Conservation (phyloP, 2,797 vertebrate species). For the Phataginus tricuspis region DNA sequence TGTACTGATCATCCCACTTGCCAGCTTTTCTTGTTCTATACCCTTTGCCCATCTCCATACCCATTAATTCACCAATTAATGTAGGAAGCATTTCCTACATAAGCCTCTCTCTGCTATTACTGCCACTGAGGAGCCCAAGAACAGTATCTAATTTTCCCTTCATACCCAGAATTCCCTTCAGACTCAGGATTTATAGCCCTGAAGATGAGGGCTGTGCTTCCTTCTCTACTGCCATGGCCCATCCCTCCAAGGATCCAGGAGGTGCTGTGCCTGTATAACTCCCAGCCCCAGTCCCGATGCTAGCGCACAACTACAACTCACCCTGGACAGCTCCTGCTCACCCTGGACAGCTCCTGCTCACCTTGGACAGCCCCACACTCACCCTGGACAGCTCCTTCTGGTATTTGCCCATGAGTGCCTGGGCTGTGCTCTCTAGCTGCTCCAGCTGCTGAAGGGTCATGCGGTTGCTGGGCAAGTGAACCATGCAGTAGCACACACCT, state of each 20-base stretch:
- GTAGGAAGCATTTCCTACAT: background rate
- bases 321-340: background rate
- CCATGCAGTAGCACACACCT: constrained; percentile 85
- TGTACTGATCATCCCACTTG: background rate
- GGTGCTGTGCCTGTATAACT: background rate
- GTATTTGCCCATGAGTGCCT: constrained; percentile 38
- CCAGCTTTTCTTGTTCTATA: background rate
- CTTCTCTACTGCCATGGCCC: background rate
- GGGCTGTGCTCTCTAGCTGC: background rate
- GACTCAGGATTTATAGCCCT: too few species aligned
- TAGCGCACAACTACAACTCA: too few species aligned
- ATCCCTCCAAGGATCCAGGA: background rate
- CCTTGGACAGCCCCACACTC: background rate
- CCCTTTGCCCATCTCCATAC: background rate
- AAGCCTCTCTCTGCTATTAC: background rate
- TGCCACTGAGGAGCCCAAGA: background rate
- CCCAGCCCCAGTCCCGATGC: background rate
- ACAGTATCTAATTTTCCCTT: background rate
- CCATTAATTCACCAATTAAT: background rate
- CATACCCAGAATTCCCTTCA: background rate
- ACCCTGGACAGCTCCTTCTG: constrained; percentile 30
- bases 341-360: constrained; percentile 2
- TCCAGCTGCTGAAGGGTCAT: constrained; percentile 75
- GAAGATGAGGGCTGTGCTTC: background rate
- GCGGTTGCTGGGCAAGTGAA: constrained; percentile 82